phyloP scores from a whole-genome alignment of 2,888 invertebrate species.

The Barypeithes pellucidus region DNA sequence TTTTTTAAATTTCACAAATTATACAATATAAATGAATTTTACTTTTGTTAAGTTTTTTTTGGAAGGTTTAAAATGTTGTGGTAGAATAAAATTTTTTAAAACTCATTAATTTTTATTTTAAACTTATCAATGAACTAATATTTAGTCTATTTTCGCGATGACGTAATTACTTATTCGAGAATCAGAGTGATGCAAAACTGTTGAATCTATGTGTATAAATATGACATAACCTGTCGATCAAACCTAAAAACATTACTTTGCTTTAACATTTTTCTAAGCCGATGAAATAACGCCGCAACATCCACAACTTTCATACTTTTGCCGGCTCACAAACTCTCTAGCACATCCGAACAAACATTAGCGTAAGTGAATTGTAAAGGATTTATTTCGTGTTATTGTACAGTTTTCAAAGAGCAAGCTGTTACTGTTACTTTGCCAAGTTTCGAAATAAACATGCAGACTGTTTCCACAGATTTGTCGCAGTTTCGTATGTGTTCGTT shows the following conservation, averaged over 20 bases:
- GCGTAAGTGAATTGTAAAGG: constrained; percentile 11
- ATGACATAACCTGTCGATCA: background rate
- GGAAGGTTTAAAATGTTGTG: too few relatives aligned
- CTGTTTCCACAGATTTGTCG: constrained; percentile 11
- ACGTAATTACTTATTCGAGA: too few relatives aligned
- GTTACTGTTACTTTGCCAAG: constrained; percentile 15
- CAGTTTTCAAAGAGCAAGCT: constrained; percentile 13
- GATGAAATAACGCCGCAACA: background rate
- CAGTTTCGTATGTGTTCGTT: constrained; percentile 1
- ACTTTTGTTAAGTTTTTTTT: too few relatives aligned
- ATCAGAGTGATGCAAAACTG: too few relatives aligned
- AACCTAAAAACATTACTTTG: background rate
- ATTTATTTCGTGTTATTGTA: constrained; percentile 22
- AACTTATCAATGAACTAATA: too few relatives aligned
- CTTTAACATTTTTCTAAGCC: background rate
- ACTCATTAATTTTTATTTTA: too few relatives aligned
- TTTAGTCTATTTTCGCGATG: too few relatives aligned
- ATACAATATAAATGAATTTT: too few relatives aligned
- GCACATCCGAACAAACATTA: constrained; percentile 5
- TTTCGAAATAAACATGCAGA: constrained; percentile 21
- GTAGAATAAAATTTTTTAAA: too few relatives aligned
- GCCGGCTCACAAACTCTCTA: background rate
- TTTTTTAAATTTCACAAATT: too few relatives aligned
- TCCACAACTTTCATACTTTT: background rate
- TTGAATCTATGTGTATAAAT: too few relatives aligned